Evolutionary conservation across 2,888 invertebrate genomes (phyloP).

Genomic region (Pharmacophagus antenor): DNA sequence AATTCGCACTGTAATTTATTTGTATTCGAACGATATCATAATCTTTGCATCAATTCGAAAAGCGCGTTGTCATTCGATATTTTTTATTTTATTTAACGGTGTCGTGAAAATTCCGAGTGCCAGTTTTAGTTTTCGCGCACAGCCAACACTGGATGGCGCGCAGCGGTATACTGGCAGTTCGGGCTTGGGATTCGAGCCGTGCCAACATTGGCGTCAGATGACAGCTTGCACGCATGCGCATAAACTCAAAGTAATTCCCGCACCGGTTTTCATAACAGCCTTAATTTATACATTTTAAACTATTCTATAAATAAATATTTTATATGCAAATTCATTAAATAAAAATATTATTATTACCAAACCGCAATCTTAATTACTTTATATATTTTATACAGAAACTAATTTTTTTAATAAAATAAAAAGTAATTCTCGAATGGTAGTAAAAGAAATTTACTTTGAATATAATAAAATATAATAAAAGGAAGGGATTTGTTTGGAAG

Average conservation of each 20-base stretch:
- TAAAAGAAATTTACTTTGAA: too few species aligned
- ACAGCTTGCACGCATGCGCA: conserved; percentile 30
- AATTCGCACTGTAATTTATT: conserved; percentile 47
- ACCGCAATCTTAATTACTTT: neutral
- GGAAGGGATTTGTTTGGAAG: too few species aligned
- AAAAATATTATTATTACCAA: neutral
- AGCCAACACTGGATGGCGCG: conserved; percentile 57
- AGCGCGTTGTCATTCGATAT: conserved; percentile 51
- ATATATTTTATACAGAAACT: neutral
- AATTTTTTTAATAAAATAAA: too few species aligned
- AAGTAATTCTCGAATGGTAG: too few species aligned
- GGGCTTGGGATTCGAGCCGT: conserved; percentile 44
- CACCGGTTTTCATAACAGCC: conserved; percentile 3
- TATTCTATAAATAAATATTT: neutral
- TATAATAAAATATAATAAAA: too few species aligned
- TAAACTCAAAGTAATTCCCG: conserved; percentile 14
- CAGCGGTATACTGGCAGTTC: conserved; percentile 57
- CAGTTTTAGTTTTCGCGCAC: conserved; percentile 52
- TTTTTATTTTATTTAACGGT: conserved; percentile 34
- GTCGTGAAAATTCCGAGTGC: conserved; percentile 51
- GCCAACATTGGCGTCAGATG: conserved; percentile 47
- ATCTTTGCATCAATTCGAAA: conserved; percentile 42
- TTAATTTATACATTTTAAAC: neutral
- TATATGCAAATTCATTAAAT: neutral
- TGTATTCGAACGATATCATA: conserved; percentile 42